These are phyloP conservation scores for Caenorhabditis sp. DNA, from an alignment of 2,888 invertebrate genomes.

Conservation along the genomic window DNA sequence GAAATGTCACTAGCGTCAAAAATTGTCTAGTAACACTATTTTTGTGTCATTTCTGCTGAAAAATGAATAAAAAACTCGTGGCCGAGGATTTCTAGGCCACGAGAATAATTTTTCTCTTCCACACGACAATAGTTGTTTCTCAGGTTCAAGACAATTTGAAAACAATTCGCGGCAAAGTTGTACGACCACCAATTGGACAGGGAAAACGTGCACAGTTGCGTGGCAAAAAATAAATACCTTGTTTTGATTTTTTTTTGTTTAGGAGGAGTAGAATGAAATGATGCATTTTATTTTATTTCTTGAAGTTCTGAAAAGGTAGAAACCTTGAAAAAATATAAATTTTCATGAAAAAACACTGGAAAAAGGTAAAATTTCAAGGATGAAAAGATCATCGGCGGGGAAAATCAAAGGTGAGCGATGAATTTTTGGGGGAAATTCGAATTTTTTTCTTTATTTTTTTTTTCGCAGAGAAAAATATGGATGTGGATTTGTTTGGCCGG, in stretches of 20 bases:
- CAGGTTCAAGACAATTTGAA: constrained; percentile 63
- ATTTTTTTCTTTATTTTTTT: no score
- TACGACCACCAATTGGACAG: constrained; percentile 65
- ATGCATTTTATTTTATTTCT: no score
- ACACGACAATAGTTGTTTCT: constrained; percentile 3
- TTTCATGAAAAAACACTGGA: neutral
- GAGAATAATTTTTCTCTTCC: no score
- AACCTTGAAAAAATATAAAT: no score
- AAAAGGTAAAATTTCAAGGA: constrained; percentile 1
- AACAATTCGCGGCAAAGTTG: constrained; percentile 65
- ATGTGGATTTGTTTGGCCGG: constrained; percentile 33
- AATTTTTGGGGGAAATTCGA: no score
- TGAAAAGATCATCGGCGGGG: constrained; percentile 24
- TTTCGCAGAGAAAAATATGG: constrained; percentile 6
- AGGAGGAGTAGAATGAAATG: neutral
- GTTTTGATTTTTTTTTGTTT: constrained; percentile 6
- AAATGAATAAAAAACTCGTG: no score
- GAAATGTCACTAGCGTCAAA: no score
- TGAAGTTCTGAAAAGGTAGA: no score
- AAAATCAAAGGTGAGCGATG: constrained; percentile 15
- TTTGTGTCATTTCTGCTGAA: no score
- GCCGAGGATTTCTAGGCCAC: no score
- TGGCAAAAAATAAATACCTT: constrained; percentile 50
- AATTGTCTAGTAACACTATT: no score
- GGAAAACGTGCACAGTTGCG: constrained; percentile 65